These are phyloP conservation scores for Actenoides hombroni DNA, from an alignment of 2,113 vertebrate species.

Conservation along the genomic window DNA sequence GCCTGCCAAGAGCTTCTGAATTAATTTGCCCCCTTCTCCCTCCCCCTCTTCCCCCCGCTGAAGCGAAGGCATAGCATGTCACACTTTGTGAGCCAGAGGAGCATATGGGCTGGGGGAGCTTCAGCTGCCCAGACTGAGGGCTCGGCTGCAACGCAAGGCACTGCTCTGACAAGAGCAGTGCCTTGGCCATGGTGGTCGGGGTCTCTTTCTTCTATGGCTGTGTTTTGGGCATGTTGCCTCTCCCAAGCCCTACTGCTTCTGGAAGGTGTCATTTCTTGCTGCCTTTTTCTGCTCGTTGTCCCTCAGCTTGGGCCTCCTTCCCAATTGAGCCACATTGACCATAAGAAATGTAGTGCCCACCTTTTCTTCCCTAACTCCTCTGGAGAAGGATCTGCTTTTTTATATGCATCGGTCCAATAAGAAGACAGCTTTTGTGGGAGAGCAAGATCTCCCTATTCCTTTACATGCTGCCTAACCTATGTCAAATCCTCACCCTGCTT, in stretches of 20 bases:
- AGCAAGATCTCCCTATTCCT: background rate
- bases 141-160: background rate
- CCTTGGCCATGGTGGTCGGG: background rate
- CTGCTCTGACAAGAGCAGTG: background rate
- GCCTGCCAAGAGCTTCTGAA: conserved; percentile 37
- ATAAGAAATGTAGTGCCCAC: background rate
- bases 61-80: background rate
- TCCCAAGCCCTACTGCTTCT: background rate
- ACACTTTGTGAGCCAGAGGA: background rate
- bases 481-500: background rate
- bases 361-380: background rate
- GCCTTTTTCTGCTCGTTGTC: background rate
- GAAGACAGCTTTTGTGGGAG: background rate
- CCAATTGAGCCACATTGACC: fast-evolving
- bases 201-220: background rate
- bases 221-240: background rate
- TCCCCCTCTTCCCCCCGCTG: background rate
- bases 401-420: background rate
- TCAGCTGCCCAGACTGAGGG: background rate
- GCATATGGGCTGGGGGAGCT: background rate
- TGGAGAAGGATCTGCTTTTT: background rate
- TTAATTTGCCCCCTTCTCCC: background rate
- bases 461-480: background rate
- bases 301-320: background rate
- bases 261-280: background rate